Evolutionary conservation across 1,140 invertebrate genomes (phyloP), one percentile per base, ranked within the genome.

Genomic region (Monochamus saltuarius): DNA sequence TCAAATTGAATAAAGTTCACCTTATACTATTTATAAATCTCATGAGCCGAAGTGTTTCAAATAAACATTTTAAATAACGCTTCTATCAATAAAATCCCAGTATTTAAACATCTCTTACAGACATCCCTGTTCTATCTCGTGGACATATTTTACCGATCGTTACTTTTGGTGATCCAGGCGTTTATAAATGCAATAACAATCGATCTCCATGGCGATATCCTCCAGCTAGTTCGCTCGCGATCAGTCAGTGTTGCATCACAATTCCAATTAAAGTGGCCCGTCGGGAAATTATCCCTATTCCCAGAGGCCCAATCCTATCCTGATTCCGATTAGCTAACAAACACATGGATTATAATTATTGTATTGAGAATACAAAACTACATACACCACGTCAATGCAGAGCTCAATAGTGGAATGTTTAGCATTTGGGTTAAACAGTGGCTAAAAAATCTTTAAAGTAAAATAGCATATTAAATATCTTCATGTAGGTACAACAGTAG

Each of bases 201-300:
- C 22, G 22, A 29, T 29, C 22, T 29, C 22, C 22, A 29, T 29
- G 22, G 22, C 22, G 22, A 29, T 29, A 29, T 29, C 22, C 22
- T 29, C 22, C 6, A 29, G 22, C 22, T 29, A 29, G 22, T 29
- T 29, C 2, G 22, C 53, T 14, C 34, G 14, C 16, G 29, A 56
- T 56, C 53, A 56, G 53, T 56, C 53, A 56, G 53, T 13, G 19
- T 45, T 56, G 11, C 53, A 45, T 34, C 53, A 34, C 56, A 65
- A 16, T 64, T 62, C 59, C 64, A 62, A 65, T 65, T 65, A 65
- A 65, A 65, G 59, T 65, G 60, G 45, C 22, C 59, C 64, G 22
- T 56, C 29, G 64, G 59, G 64, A 61, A 62, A 65, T 65, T 61
- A 65, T n/a, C 16, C 17, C 35, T 53, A 56, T 39, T 62, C 59